Evolutionary conservation across 30 jellyfish, hydroid and myxozoan species (phyloP).

Genomic region (Chironex yamaguchii): DNA sequence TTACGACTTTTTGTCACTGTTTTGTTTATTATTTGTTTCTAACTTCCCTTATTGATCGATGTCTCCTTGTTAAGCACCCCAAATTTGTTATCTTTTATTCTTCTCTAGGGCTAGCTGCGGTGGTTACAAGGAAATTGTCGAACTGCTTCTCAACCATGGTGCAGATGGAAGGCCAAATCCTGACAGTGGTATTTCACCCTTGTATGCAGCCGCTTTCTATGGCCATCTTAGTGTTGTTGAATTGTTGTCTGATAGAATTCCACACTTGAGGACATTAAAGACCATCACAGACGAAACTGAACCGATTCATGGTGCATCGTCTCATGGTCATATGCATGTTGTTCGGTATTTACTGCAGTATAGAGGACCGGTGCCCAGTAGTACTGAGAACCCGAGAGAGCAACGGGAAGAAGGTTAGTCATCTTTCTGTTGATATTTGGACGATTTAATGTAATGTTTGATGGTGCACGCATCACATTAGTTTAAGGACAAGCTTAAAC

Average conservation of each 20-base stretch:
- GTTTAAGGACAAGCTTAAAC: too few relatives aligned
- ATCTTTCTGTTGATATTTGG: too few relatives aligned
- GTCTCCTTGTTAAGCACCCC: background rate
- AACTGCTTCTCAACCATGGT: conserved; percentile 76
- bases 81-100: background rate
- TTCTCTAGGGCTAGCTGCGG: conserved; percentile 76
- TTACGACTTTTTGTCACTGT: background rate
- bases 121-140: conserved; percentile 80
- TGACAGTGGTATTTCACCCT: conserved; percentile 85
- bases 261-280: conserved; percentile 67
- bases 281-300: conserved; percentile 69
- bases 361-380: conserved; percentile 43
- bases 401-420: too few relatives aligned
- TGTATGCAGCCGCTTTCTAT: conserved; percentile 81
- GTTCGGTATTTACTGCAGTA: conserved; percentile 61
- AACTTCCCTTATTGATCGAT: background rate
- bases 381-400: too few relatives aligned
- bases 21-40: background rate
- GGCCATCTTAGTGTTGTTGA: conserved; percentile 79
- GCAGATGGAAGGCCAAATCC: conserved; percentile 95
- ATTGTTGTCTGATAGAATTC: conserved; percentile 53
- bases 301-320: conserved; percentile 86
- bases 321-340: conserved; percentile 59
- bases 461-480: too few relatives aligned
- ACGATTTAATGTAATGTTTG: too few relatives aligned